A percentile compares a stretch with the other conserved stretches of the same genome.
These are phyloP conservation scores for Equus przewalskii DNA, from an alignment of 2,113 vertebrate species.

Conservation along the genomic window DNA sequence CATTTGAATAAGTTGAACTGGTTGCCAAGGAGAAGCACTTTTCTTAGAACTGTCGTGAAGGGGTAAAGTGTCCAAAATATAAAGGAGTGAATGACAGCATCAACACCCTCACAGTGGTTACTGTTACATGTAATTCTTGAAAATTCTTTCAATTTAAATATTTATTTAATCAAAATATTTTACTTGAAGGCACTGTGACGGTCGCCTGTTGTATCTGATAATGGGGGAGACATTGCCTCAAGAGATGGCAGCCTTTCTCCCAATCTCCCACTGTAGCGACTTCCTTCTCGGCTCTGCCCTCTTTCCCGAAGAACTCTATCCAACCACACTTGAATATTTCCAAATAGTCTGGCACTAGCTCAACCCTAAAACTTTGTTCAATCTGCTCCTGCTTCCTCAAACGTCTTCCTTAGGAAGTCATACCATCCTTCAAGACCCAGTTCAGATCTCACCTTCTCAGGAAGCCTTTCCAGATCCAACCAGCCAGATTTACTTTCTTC, in stretches of 20 bases:
- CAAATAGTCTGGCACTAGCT: background rate
- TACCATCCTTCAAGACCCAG: background rate
- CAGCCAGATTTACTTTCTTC: background rate
- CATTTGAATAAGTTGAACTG: background rate
- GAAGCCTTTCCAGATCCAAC: background rate
- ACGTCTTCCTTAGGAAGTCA: background rate
- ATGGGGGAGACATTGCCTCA: background rate
- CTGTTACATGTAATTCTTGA: background rate
- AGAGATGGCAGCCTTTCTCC: background rate
- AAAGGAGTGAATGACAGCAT: background rate
- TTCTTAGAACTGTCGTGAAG: conserved; percentile 1
- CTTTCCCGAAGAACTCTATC: background rate
- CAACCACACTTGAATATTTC: background rate
- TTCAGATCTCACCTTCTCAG: background rate
- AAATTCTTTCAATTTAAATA: background rate
- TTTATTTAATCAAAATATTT: background rate
- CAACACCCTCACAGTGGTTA: background rate
- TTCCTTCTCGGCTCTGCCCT: background rate
- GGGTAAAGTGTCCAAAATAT: background rate
- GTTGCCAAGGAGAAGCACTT: conserved; percentile 5
- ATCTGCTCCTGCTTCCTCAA: background rate
- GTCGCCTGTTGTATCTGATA: background rate
- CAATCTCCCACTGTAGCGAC: background rate
- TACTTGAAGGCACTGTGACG: background rate
- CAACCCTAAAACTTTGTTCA: background rate